Evolutionary conservation across 2,888 invertebrate genomes (phyloP).

Genomic region (Eretmocerus hayati): DNA sequence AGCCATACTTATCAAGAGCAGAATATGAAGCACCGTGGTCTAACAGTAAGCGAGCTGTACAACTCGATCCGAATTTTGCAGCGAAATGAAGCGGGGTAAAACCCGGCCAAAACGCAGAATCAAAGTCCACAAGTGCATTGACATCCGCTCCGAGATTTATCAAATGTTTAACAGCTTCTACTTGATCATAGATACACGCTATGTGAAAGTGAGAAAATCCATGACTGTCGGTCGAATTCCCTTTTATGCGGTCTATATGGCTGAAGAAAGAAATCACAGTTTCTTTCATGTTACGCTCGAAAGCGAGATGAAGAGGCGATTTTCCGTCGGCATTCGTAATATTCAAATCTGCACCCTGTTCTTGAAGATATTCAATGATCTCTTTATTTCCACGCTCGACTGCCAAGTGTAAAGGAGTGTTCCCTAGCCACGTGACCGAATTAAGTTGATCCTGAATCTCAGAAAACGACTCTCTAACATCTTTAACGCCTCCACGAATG

Average conservation of each 20-base stretch:
- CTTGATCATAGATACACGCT: background rate
- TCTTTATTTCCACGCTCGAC: background rate
- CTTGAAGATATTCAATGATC: background rate
- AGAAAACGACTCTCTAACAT: background rate
- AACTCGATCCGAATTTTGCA: too few species aligned
- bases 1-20: too few species aligned
- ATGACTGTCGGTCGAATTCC: background rate
- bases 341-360: background rate
- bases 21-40: too few species aligned
- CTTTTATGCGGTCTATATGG: background rate
- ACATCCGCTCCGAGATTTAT: background rate
- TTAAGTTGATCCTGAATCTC: background rate
- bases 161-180: background rate
- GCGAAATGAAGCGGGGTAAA: conserved; percentile 3
- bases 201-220: conserved; percentile 5
- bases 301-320: background rate
- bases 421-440: background rate
- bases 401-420: background rate
- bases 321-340: background rate
- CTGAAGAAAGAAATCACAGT: background rate
- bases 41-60: too few species aligned
- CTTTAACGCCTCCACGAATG: background rate
- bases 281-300: too few species aligned
- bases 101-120: background rate
- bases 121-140: background rate